Evolutionary conservation across 2,797 vertebrate species (phyloP), one percentile per base, ranked within the genome.

Genomic region (Gallirallus australis): DNA sequence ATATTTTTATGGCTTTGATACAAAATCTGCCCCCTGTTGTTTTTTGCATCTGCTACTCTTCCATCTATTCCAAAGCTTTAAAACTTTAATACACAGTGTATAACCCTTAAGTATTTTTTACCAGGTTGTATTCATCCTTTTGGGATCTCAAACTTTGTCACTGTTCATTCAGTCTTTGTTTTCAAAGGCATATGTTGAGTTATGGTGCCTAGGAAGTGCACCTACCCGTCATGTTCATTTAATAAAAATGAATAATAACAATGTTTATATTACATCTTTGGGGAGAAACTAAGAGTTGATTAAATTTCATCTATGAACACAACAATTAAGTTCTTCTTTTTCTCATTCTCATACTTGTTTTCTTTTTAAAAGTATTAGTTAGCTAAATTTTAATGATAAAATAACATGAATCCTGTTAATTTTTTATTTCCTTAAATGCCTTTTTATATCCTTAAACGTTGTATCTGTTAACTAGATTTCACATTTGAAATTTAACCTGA

Each of bases 1-100:
- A 97, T 98, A 97, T 97, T 98, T 98, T 98, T 98, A 98, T 96
- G 97, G 94, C 96, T 97, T 97, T 96, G 97, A 97, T 98, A 96
- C 96, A 95, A 97, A 98, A 97, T 97, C 97, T 97, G 94, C 97
- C 98, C 97, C 98, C 98, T 97, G 97, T 98, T 88, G 98, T 96
- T 92, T 96, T 97, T 97, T 97, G 97, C 98, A 98, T 98, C 98
- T 98, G 98, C 96, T 98, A 48, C 93, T 95, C 94, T 97, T 95
- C 95, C 95, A 90, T 97, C 95, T 97, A 89, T 98, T 96, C 92
- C 92, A 82, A 82, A 95, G 97, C 97, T 97, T 97, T 98, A 97
- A 98, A 97, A 98, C 91, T 97, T 97, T 96, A 97, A 97, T 95
- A 94, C 15, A 35, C 86, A 77, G 63, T 97, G 95, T 96, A 96